Evolutionary conservation across 2,797 vertebrate species (phyloP).

Genomic region (Octomys mimax): DNA sequence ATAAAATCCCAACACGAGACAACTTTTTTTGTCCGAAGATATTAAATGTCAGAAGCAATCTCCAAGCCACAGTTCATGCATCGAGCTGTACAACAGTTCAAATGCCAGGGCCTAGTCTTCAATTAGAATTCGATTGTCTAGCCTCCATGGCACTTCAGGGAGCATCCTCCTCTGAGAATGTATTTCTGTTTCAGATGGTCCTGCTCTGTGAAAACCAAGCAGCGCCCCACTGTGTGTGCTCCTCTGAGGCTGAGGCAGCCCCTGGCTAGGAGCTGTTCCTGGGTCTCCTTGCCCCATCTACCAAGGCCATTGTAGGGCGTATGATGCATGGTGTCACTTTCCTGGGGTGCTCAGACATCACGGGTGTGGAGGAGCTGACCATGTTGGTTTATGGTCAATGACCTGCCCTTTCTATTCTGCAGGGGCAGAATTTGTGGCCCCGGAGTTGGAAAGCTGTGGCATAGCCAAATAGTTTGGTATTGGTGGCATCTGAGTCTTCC

Average conservation of each 20-base stretch:
- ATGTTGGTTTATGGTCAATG: background rate
- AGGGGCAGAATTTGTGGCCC: background rate
- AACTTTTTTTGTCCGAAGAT: background rate
- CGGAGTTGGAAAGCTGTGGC: background rate
- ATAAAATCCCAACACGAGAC: background rate
- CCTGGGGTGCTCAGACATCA: background rate
- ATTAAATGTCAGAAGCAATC: background rate
- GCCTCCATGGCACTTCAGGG: background rate
- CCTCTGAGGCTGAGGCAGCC: background rate
- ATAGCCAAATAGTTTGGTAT: background rate
- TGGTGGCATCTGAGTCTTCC: background rate
- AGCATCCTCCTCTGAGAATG: background rate
- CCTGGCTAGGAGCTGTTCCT: background rate
- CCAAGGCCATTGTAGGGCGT: background rate
- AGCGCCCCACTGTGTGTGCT: fast-evolving
- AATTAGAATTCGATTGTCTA: background rate
- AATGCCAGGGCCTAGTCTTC: background rate
- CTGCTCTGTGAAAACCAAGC: fast-evolving
- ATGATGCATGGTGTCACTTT: background rate
- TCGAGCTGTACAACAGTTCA: background rate
- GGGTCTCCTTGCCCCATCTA: fast-evolving
- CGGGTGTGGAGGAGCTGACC: background rate
- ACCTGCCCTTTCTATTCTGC: background rate
- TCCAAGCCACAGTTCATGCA: background rate
- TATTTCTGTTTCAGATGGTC: background rate